These are phyloP conservation scores for Scaptodrosophila lebanonensis DNA, from an alignment of 1,140 invertebrate genomes.

Conservation along the genomic window DNA sequence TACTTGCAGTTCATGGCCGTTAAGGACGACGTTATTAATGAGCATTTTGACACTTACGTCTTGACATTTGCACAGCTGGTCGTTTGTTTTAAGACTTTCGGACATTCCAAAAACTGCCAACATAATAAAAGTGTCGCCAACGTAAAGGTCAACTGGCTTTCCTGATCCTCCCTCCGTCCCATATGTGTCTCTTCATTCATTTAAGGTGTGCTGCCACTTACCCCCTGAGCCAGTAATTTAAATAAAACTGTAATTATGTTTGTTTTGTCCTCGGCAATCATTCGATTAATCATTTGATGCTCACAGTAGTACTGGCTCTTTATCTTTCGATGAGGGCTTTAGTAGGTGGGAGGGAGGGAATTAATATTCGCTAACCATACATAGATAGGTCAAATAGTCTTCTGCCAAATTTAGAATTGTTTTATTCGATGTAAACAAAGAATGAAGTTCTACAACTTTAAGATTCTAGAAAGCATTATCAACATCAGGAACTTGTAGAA, in stretches of 20 bases:
- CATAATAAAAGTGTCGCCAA: constrained; percentile 10
- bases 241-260: constrained; percentile 61
- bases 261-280: constrained; percentile 9
- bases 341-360: too few relatives aligned
- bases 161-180: too few relatives aligned
- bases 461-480: too few relatives aligned
- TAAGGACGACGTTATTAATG: constrained; percentile 73
- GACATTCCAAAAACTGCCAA: constrained; percentile 28
- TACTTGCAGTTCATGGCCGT: constrained; percentile 24
- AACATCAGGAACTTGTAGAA: too few relatives aligned
- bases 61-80: constrained; percentile 76
- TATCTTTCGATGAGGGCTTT: too few relatives aligned
- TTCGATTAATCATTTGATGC: constrained; percentile 20
- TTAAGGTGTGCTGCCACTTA: background rate
- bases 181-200: background rate
- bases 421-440: too few relatives aligned
- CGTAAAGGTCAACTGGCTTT: constrained; percentile 45
- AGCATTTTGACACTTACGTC: constrained; percentile 76
- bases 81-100: constrained; percentile 61
- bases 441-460: too few relatives aligned
- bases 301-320: too few relatives aligned
- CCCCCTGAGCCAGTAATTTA: constrained; percentile 21
- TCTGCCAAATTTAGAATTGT: too few relatives aligned
- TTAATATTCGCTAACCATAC: too few relatives aligned
- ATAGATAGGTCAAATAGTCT: too few relatives aligned